Evolutionary conservation across 2,888 invertebrate genomes (phyloP).

Genomic region (Leptinotarsa rubiginosa): DNA sequence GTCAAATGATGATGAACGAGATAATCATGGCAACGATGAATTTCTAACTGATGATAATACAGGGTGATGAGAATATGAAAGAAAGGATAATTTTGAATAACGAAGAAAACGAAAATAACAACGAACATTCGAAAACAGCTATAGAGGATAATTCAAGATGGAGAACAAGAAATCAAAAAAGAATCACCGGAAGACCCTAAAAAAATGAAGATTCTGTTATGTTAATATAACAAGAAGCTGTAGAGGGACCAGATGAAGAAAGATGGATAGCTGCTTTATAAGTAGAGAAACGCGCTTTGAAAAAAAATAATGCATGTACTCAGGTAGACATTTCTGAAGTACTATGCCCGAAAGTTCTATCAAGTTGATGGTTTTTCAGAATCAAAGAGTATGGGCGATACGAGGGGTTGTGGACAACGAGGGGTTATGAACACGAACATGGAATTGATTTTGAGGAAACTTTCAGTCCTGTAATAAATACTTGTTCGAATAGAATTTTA

Average conservation of each 20-base stretch:
- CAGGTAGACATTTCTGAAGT: not conserved
- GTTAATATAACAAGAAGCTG: conserved; percentile 44
- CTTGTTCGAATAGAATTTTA: conserved; percentile 26
- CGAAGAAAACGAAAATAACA: no score
- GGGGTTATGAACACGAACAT: conserved; percentile 35
- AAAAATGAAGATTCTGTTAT: conserved; percentile 12
- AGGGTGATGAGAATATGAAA: not conserved
- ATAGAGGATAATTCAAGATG: not conserved
- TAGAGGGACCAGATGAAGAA: conserved; percentile 32
- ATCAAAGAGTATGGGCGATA: conserved; percentile 36
- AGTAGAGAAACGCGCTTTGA: no score
- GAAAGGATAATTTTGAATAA: no score
- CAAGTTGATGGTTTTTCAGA: conserved; percentile 38
- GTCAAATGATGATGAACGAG: not conserved
- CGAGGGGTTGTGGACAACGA: conserved; percentile 37
- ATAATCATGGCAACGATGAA: not conserved
- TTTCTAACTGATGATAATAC: not conserved
- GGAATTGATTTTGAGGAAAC: conserved; percentile 36
- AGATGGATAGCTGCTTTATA: conserved; percentile 45
- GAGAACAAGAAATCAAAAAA: conserved; percentile 17
- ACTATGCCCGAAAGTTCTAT: conserved; percentile 32
- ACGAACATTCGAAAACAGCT: not conserved
- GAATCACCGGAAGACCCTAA: not conserved
- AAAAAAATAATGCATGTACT: no score
- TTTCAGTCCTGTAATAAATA: conserved; percentile 37